Base-by-base conservation (phyloP, 2,888 invertebrate genomes). In the Euplexia lucipara region DNA sequence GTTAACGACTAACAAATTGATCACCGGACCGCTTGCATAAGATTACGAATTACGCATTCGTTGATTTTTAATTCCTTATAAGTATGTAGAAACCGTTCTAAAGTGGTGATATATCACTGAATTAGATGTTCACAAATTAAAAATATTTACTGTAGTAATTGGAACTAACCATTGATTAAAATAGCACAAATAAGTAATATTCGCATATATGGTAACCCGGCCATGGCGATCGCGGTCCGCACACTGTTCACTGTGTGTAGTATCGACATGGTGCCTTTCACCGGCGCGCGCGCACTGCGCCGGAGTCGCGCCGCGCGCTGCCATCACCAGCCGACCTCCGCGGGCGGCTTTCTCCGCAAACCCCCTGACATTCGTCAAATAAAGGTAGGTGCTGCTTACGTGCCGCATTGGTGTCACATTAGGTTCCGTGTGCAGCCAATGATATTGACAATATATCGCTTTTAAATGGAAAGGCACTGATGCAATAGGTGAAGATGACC, bases 201-300 rank as follows among this genome's bases (percentile, higher is more conserved):
- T 89, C 91, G 90, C 91, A 90, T 87, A 83, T 86, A 86, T 60
- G 84, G 75, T 70, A 74, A 69, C 75, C 88, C 87, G 86, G 90
- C 86, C 91, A 91, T 92, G 85, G 86, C 82, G 79, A 65, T 75
- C 64, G 87, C 79, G 78, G 75, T 84, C 81, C 88, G 88, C 79
- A 80, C 84, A 83, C 86, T 74, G 86, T 85, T 88, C 83, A 86
- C 87, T 81, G 70, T 73, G 79, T 82, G 70, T 81, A 83, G 58
- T 83, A 87, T 87, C 89, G 91, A 90, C 93, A 93, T 93, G 87
- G 82, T 84, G 81, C 95, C 95, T 94, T 95, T 95, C 95, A 95
- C 95, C 89, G 91, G 75, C 93, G 92, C 91, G 87, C 83, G 90
- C 92, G 90, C 90, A 95, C 95, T 95, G 93, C 80, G 84, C 79